Conservation (phyloP, 2,113 vertebrate species). For the Chaenocephalus aceratus region DNA sequence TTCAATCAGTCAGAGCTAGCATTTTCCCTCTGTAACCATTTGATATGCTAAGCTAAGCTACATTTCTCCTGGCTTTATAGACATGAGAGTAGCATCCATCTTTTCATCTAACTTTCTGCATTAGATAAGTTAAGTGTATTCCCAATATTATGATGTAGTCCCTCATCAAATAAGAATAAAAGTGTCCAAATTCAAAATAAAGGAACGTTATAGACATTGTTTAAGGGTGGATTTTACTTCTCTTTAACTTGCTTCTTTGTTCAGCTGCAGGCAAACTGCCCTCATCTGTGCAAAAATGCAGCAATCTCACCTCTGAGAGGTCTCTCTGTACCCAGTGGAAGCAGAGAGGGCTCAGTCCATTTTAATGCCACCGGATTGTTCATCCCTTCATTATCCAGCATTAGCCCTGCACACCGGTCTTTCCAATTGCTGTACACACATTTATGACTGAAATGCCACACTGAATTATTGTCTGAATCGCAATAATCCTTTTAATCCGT, state of each 20-base stretch:
- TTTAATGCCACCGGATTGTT: conserved; percentile 50
- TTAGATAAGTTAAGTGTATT: not conserved
- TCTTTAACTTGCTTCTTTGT: conserved; percentile 20
- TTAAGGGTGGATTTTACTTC: conserved; percentile 35
- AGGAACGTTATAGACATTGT: not conserved
- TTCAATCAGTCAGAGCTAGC: not conserved
- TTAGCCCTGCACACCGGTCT: conserved; percentile 31
- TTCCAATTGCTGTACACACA: conserved; percentile 39
- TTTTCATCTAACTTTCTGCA: not conserved
- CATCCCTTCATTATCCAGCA: conserved; percentile 66
- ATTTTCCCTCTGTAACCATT: not conserved
- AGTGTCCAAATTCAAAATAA: not conserved
- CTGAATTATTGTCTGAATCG: conserved; percentile 48
- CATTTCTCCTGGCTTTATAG: not conserved
- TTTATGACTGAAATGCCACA: conserved; percentile 46
- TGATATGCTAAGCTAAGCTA: conserved; percentile 6
- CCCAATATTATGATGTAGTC: not conserved
- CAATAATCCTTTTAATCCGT: conserved; percentile 57
- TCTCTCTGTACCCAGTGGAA: conserved; percentile 41
- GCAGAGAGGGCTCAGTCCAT: conserved; percentile 51
- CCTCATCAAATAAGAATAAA: not conserved
- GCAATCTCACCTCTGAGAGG: conserved; percentile 21
- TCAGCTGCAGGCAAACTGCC: conserved; percentile 18
- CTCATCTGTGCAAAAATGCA: conserved; percentile 37
- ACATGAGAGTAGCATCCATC: not conserved